Percentiles rank a stretch among this genome's conserved stretches.
phyloP scores from a whole-genome alignment of 2,113 vertebrate species.

The Albula glossodonta region DNA sequence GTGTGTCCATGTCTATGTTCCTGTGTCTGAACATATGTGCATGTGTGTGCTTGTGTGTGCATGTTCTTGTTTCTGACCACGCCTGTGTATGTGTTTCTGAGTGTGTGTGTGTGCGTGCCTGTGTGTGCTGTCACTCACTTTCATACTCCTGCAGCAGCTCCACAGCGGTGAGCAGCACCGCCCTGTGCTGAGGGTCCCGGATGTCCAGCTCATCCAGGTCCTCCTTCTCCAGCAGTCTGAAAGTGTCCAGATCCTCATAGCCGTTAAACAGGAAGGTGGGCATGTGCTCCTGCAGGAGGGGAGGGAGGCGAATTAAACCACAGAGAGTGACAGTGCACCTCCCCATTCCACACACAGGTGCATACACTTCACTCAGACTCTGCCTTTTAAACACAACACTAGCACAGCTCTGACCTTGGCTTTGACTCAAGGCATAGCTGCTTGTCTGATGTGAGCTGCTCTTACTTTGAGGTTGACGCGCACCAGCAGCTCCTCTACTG shows the following conservation, averaged over 20 bases:
- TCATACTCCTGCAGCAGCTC: slow-evolving; percentile 95
- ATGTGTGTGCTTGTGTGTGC: slow-evolving; percentile 15
- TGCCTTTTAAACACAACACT: too few species aligned
- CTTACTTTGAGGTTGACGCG: slow-evolving; percentile 90
- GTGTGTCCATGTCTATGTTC: neutral
- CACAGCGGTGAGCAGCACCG: slow-evolving; percentile 89
- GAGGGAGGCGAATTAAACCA: neutral
- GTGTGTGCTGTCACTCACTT: slow-evolving; percentile 67
- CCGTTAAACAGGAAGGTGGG: slow-evolving; percentile 96
- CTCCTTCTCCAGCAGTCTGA: slow-evolving; percentile 93
- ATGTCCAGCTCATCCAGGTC: slow-evolving; percentile 95
- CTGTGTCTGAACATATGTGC: neutral
- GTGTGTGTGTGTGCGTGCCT: too few species aligned
- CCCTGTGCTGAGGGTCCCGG: slow-evolving; percentile 85
- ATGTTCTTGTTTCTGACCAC: neutral
- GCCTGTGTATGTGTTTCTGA: slow-evolving; percentile 10
- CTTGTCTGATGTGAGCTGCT: neutral
- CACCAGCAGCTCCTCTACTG: slow-evolving; percentile 92
- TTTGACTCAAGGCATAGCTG: neutral
- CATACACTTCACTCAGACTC: too few species aligned
- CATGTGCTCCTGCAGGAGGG: slow-evolving; percentile 83
- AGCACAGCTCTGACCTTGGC: neutral
- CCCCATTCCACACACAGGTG: neutral
- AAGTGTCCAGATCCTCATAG: slow-evolving; percentile 95
- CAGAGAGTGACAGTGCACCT: neutral